phyloP scores from a whole-genome alignment of 2,113 vertebrate genomes.

The Poeciliopsis turrubarensis region DNA sequence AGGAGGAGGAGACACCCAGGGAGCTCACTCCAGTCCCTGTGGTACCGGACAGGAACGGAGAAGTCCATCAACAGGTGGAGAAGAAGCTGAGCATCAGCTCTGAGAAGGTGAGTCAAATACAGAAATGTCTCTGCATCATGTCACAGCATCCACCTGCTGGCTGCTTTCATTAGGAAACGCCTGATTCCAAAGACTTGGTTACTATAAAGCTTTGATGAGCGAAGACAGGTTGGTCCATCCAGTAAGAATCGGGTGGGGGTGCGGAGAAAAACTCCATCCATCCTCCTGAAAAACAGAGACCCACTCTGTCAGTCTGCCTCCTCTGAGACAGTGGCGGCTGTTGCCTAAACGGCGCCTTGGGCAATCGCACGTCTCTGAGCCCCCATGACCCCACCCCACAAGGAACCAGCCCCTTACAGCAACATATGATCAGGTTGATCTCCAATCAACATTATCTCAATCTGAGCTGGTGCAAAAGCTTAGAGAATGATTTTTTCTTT shows the following conservation, averaged over 20 bases:
- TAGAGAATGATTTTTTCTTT: no score
- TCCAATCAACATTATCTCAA: no score
- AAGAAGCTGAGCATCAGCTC: slow-evolving; percentile 76
- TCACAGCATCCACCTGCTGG: background rate
- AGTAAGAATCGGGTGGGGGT: background rate
- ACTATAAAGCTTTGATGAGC: background rate
- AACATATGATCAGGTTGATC: no score
- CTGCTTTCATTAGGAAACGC: background rate
- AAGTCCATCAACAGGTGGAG: slow-evolving; percentile 64
- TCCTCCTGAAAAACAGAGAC: background rate
- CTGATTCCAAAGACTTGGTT: background rate
- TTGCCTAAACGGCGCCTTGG: background rate
- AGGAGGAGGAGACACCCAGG: slow-evolving; percentile 34
- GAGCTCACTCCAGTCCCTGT: slow-evolving; percentile 53
- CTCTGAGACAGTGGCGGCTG: background rate
- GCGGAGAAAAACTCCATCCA: background rate
- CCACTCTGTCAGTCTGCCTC: background rate
- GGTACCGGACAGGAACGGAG: slow-evolving; percentile 61
- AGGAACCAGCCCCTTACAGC: no score
- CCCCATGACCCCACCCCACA: background rate
- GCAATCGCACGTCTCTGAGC: background rate
- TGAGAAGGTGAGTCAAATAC: slow-evolving; percentile 67
- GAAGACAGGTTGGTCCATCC: background rate
- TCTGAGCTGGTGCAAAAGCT: no score
- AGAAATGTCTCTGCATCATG: background rate